Evolutionary conservation across 1,140 invertebrate genomes (phyloP).

Genomic region (silkworm (Bombyx mori)): DNA sequence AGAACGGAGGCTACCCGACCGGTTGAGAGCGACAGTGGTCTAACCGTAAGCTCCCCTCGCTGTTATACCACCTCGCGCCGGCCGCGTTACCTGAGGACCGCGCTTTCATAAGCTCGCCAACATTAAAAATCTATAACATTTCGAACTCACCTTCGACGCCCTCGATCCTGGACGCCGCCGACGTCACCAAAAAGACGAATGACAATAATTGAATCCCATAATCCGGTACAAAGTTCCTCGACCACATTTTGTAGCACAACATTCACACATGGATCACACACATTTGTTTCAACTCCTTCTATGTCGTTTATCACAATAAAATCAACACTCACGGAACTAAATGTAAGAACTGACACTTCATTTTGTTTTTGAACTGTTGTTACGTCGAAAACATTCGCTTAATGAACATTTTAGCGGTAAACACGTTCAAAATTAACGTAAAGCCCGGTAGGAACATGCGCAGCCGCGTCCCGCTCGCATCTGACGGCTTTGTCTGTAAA

Average conservation of each 20-base stretch:
- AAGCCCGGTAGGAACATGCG: slow-evolving; percentile 60
- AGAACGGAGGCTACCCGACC: slow-evolving; percentile 58
- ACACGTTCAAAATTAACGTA: slow-evolving; percentile 50
- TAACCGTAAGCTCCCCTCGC: slow-evolving; percentile 30
- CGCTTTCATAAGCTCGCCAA: slow-evolving; percentile 63
- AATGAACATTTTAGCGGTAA: slow-evolving; percentile 67
- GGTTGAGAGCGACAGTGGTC: slow-evolving; percentile 20
- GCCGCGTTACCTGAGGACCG: slow-evolving; percentile 33
- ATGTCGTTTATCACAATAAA: slow-evolving; percentile 57
- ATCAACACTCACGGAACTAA: slow-evolving; percentile 67
- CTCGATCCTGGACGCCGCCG: slow-evolving; percentile 45
- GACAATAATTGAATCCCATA: slow-evolving; percentile 64
- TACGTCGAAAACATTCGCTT: slow-evolving; percentile 51
- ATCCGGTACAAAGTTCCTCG: slow-evolving; percentile 69
- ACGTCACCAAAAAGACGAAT: slow-evolving; percentile 41
- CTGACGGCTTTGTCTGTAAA: slow-evolving; percentile 69
- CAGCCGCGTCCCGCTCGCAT: slow-evolving; percentile 68
- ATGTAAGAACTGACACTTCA: slow-evolving; percentile 68
- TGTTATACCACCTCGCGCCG: slow-evolving; percentile 32
- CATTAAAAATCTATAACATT: slow-evolving; percentile 24
- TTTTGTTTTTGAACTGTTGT: slow-evolving; percentile 66
- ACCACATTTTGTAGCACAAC: slow-evolving; percentile 68
- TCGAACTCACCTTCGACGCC: slow-evolving; percentile 56
- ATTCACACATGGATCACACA: slow-evolving; percentile 69
- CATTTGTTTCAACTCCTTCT: slow-evolving; percentile 67